phyloP scores from a whole-genome alignment of 2,797 vertebrate species.

The Tachyglossus aculeatus region DNA sequence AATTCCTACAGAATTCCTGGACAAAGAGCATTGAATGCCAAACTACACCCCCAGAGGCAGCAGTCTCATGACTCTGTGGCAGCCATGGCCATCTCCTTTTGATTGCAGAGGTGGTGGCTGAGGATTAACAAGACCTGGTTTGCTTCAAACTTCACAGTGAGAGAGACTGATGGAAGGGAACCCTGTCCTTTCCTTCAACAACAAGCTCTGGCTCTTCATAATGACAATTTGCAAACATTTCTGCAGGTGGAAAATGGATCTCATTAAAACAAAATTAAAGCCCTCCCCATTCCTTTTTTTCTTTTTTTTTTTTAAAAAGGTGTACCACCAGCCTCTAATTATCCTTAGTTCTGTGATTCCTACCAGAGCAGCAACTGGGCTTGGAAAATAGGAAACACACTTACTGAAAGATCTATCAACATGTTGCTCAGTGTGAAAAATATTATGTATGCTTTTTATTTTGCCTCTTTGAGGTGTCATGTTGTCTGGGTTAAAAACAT shows the following conservation, averaged over 20 bases:
- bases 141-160: not conserved
- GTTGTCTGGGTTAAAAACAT: slow-evolving; percentile 47
- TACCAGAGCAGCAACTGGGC: not conserved
- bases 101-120: not conserved
- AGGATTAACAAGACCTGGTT: not conserved
- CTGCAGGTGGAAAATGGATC: slow-evolving; percentile 20
- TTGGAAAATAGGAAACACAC: not conserved
- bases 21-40: too few relatives aligned
- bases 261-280: not conserved
- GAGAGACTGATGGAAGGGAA: not conserved
- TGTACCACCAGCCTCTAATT: not conserved
- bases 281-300: not conserved
- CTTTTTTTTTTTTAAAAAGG: not conserved
- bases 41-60: too few relatives aligned
- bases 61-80: too few relatives aligned
- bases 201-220: too few relatives aligned
- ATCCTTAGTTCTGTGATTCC: slow-evolving; percentile 6
- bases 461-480: slow-evolving; percentile 41
- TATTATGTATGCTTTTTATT: slow-evolving; percentile 38
- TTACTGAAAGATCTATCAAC: not conserved
- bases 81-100: too few relatives aligned
- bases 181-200: not conserved
- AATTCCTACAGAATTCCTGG: too few relatives aligned
- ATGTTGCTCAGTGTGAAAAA: slow-evolving; percentile 1
- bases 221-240: not conserved